Base-by-base conservation (phyloP, 2,113 vertebrate genomes). In the Halcyon senegalensis region DNA sequence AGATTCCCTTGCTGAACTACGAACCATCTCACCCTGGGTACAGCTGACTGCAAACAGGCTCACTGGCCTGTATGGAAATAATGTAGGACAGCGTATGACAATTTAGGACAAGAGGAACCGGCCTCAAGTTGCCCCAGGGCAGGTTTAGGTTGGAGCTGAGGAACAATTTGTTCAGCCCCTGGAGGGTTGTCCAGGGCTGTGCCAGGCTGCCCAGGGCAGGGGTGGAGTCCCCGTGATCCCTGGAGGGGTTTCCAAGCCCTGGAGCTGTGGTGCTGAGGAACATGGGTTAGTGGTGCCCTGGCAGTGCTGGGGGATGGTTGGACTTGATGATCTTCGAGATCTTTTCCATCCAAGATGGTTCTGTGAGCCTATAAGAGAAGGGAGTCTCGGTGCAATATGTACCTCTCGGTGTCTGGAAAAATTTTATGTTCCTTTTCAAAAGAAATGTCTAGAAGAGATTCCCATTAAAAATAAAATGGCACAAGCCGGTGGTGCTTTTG, bases 21-120 rank as follows among this genome's bases (percentile, higher is more conserved):
- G 69, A 76, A 4, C 28, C 2, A 0, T 28, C 44, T 68, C 53
- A 5, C 15, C 24, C 48, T 53, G 48, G 17, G 37, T 13, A 10
- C 16, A 2, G 53, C 2, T 55, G 43, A 7, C 76, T 23, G 33
- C 23, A 39, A 75, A 56, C 4, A 25, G 19, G 3, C 37, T 72
- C 24, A 0, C 1, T 28, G 39, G 23, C 3, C 0, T 1, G 4
- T 21, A 11, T 9, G 35, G 23, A 68, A 58, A 20, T 30, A 11
- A 39, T 19, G 30, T 41, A 64, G 62, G 62, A 41, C 24, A 17
- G 9, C 11, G 9, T 39, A 27, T 63, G 24, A 39, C 24, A 63
- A 25, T 39, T 39, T 17, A 28, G 35, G 24, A 27, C 17, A 30
- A 64, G 37, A 41, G 37, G 62, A 41, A 41, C 17, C 16, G 8